Conservation (phyloP, 92 coral and sea anemone genomes). For the Anthopleura xanthogrammica region DNA sequence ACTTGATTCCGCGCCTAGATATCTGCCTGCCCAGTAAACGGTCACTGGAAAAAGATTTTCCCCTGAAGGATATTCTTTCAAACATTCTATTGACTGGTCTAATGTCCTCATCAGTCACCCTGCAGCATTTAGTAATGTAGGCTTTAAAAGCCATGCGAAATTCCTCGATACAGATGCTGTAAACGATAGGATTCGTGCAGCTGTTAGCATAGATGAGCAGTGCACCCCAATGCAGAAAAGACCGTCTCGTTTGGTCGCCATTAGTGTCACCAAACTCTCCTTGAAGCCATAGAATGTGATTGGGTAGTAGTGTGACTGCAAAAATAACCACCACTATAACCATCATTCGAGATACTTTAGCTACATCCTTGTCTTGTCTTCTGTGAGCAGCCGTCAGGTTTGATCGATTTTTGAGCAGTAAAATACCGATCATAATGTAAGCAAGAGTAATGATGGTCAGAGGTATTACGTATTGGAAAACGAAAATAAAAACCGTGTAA, state of each 20-base stretch:
- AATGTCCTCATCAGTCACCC: constrained; percentile 82
- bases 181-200: constrained; percentile 83
- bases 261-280: constrained; percentile 48
- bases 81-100: constrained; percentile 67
- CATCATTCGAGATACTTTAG: constrained; percentile 86
- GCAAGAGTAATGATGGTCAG: constrained; percentile 70
- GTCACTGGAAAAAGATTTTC: constrained; percentile 58
- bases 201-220: constrained; percentile 78
- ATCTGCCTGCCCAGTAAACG: constrained; percentile 54
- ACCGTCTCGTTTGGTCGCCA: constrained; percentile 26
- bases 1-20: constrained; percentile 29
- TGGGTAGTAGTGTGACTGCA: constrained; percentile 83
- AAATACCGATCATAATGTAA: constrained; percentile 60
- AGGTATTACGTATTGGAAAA: constrained; percentile 77
- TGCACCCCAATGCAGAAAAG: constrained; percentile 76
- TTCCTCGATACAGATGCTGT: constrained; percentile 85
- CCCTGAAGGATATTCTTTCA: constrained; percentile 76
- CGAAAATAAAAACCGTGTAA: constrained; percentile 69
- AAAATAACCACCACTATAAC: constrained; percentile 66
- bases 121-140: constrained; percentile 78
- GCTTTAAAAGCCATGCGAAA: constrained; percentile 81
- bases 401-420: constrained; percentile 60
- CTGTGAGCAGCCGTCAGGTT: constrained; percentile 73
- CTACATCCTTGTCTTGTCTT: constrained; percentile 74
- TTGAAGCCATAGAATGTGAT: constrained; percentile 78